Conservation (phyloP, 2,797 vertebrate genomes). For the Mus spretus region DNA sequence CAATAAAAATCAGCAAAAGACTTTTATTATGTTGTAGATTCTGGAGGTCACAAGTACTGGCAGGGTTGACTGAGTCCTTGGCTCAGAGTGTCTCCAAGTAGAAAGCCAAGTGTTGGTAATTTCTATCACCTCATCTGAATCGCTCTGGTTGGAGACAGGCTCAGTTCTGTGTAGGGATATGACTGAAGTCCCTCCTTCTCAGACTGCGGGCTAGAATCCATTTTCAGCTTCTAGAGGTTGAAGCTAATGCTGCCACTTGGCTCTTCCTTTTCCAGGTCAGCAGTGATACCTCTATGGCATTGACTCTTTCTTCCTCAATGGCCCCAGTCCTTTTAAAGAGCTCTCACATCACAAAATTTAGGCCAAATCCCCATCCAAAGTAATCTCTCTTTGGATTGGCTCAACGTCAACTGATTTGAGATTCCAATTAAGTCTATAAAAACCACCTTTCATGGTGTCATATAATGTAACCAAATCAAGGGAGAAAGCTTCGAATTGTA, state of each 20-base stretch:
- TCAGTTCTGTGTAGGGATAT: neutral
- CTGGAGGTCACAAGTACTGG: neutral
- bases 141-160: neutral
- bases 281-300: neutral
- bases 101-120: neutral
- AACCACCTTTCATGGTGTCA: neutral
- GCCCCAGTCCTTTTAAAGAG: neutral
- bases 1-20: neutral
- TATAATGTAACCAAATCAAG: neutral
- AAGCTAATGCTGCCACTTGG: neutral
- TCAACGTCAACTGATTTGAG: neutral
- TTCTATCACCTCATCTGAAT: neutral
- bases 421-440: neutral
- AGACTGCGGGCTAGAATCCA: neutral
- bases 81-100: neutral
- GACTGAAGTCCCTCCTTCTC: neutral
- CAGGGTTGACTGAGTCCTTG: neutral
- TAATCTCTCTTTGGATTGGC: neutral
- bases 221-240: neutral
- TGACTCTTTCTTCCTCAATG: slow-evolving; percentile 1
- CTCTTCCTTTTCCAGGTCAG: neutral
- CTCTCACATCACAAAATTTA: neutral
- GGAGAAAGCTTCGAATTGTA: neutral
- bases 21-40: neutral
- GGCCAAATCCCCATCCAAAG: neutral